Evolutionary conservation across 2,113 vertebrate genomes (phyloP).

Genomic region (Eonycteris spelaea): DNA sequence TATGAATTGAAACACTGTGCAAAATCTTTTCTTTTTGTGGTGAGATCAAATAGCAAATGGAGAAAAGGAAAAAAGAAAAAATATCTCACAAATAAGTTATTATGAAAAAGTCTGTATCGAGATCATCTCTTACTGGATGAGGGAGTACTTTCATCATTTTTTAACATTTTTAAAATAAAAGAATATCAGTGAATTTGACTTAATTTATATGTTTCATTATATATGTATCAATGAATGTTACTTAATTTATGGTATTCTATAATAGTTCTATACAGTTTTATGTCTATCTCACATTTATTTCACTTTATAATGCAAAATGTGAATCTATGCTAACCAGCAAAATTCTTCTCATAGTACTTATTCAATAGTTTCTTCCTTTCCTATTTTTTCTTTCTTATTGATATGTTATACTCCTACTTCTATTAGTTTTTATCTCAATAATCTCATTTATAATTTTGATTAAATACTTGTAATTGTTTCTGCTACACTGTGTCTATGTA

Average conservation of each 20-base stretch:
- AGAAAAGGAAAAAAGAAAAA: background rate
- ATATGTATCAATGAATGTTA: background rate
- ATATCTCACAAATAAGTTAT: background rate
- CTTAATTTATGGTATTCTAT: background rate
- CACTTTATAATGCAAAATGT: background rate
- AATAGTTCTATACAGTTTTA: background rate
- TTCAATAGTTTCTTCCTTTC: background rate
- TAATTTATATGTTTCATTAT: background rate
- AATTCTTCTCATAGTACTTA: background rate
- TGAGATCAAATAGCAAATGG: background rate
- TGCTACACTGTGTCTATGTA: background rate
- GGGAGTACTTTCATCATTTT: background rate
- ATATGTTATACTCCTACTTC: background rate
- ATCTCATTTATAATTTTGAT: background rate
- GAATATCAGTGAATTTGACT: background rate
- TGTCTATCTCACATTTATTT: background rate
- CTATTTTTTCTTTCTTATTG: background rate
- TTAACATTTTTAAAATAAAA: background rate
- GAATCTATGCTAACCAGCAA: background rate
- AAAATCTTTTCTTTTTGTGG: background rate
- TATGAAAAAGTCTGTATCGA: background rate
- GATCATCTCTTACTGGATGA: background rate
- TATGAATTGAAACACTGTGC: background rate
- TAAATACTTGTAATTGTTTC: background rate
- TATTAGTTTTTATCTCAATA: background rate